Evolutionary conservation across 2,888 invertebrate genomes (phyloP).

Genomic region (Mayetiola destructor): DNA sequence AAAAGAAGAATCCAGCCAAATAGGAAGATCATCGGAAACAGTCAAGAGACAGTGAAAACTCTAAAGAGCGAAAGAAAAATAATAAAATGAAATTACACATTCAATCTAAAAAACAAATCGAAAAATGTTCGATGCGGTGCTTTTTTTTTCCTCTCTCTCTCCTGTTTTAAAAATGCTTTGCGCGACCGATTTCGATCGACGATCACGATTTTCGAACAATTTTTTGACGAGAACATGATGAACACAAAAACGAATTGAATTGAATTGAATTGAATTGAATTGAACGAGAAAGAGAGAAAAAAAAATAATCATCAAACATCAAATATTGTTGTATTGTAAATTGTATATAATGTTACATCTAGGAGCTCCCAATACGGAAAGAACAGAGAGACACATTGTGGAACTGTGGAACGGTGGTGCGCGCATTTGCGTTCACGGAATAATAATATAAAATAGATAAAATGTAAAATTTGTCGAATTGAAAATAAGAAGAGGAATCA

Average conservation of each 20-base stretch:
- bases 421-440: background rate
- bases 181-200: slow-evolving; percentile 4
- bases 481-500: too few relatives aligned
- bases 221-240: slow-evolving; percentile 11
- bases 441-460: background rate
- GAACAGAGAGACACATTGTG: background rate
- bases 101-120: too few relatives aligned
- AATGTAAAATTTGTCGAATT: too few relatives aligned
- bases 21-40: too few relatives aligned
- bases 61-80: background rate
- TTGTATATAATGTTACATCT: background rate
- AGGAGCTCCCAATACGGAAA: background rate
- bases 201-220: slow-evolving; percentile 3
- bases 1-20: too few relatives aligned
- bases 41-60: too few relatives aligned
- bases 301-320: background rate
- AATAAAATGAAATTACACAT: too few relatives aligned
- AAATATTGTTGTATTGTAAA: background rate
- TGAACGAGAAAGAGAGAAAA: background rate
- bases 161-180: background rate
- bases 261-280: too few relatives aligned
- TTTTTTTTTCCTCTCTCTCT: too few relatives aligned
- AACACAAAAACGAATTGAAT: background rate
- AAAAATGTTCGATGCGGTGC: too few relatives aligned
- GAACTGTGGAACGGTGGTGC: background rate